Evolutionary conservation across 2,113 vertebrate genomes (phyloP).

Genomic region (Centropus unirufus): DNA sequence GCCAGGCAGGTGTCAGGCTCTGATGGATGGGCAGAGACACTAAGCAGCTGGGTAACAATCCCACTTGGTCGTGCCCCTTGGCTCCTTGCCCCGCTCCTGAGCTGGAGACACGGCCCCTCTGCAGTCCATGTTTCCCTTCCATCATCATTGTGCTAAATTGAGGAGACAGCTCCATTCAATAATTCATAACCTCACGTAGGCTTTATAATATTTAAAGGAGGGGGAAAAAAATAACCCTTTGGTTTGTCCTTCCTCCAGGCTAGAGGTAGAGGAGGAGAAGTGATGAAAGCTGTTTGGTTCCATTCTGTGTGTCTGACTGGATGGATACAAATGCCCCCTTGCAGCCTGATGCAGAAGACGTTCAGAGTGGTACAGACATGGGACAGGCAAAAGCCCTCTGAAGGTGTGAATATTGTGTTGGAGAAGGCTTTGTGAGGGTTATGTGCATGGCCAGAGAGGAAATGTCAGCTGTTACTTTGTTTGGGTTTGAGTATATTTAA

Average conservation of each 20-base stretch:
- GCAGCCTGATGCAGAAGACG: not conserved
- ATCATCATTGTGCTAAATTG: not conserved
- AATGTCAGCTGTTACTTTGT: not conserved
- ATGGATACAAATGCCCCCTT: not conserved
- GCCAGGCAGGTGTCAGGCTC: not conserved
- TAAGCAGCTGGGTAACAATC: not conserved
- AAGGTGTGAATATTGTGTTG: accelerated
- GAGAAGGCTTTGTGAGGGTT: not conserved
- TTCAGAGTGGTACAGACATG: accelerated
- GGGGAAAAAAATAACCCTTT: not conserved
- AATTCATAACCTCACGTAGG: not conserved
- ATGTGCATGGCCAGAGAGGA: not conserved
- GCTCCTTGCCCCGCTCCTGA: not conserved
- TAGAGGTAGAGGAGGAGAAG: not conserved
- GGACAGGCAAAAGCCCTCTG: not conserved
- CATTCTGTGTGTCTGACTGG: not conserved
- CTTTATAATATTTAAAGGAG: not conserved
- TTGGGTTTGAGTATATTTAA: not conserved
- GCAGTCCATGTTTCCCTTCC: not conserved
- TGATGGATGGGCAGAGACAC: not conserved
- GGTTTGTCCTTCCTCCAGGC: not conserved
- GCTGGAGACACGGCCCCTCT: not conserved
- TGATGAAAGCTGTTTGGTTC: not conserved
- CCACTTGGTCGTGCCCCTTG: not conserved
- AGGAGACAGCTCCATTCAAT: constrained; percentile 9